phyloP scores from a whole-genome alignment of 2,888 invertebrate species.

The Axea sp. region DNA sequence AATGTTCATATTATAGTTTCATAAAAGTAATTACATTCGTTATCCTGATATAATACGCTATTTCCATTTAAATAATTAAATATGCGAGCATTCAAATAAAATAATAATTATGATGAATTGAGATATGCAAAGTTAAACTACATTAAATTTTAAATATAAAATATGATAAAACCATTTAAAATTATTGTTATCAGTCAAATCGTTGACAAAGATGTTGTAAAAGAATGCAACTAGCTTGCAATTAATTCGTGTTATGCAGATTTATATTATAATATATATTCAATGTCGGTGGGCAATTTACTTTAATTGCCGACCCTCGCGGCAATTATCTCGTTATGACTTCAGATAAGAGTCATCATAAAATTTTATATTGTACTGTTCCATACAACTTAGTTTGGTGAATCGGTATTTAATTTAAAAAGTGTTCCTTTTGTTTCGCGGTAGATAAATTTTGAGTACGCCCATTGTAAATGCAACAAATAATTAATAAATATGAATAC shows the following conservation, averaged over 20 bases:
- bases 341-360: slow-evolving; percentile 54
- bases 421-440: slow-evolving; percentile 28
- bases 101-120: slow-evolving; percentile 28
- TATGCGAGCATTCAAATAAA: slow-evolving; percentile 18
- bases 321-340: slow-evolving; percentile 58
- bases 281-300: slow-evolving; percentile 48
- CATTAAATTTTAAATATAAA: not conserved
- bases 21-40: slow-evolving; percentile 46
- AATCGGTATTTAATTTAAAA: slow-evolving; percentile 25
- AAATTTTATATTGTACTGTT: slow-evolving; percentile 56
- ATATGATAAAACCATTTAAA: not conserved
- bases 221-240: slow-evolving; percentile 25
- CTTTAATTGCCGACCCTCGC: slow-evolving; percentile 55
- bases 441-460: slow-evolving; percentile 3
- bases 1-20: slow-evolving; percentile 32
- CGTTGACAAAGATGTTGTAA: slow-evolving; percentile 36
- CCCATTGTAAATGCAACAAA: not conserved
- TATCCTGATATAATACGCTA: slow-evolving; percentile 16
- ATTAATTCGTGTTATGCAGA: slow-evolving; percentile 50
- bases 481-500: slow-evolving; percentile 17
- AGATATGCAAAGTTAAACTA: slow-evolving; percentile 8
- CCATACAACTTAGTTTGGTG: slow-evolving; percentile 42
- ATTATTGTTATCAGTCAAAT: slow-evolving; percentile 32
- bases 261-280: slow-evolving; percentile 53
- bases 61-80: slow-evolving; percentile 33